Conservation (phyloP, 37 sponge, comb jelly and placozoan species). For the Spongilla lacustris region DNA sequence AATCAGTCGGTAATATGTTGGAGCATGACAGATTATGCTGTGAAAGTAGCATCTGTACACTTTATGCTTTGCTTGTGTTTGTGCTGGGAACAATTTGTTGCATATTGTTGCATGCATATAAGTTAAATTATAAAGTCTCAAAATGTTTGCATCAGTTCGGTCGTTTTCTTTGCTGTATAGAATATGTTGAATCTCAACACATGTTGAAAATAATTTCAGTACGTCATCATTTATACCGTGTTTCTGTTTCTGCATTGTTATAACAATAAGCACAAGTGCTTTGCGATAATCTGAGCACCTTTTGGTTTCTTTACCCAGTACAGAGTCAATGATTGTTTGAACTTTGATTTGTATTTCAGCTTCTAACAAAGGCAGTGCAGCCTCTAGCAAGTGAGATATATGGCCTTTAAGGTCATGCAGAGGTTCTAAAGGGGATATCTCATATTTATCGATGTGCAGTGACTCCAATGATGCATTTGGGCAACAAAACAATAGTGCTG, state of each 20-base stretch:
- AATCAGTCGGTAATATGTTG: not conserved
- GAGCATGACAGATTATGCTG: slow-evolving; percentile 2
- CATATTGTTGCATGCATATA: slow-evolving; percentile 13
- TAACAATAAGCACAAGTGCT: not conserved
- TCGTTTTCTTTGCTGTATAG: not conserved
- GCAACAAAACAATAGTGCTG: slow-evolving; percentile 1
- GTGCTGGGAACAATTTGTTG: not conserved
- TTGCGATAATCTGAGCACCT: slow-evolving; percentile 25
- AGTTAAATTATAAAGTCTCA: not conserved
- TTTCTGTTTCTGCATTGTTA: not conserved
- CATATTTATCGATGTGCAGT: slow-evolving; percentile 5
- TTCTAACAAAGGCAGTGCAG: not conserved
- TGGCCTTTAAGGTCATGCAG: slow-evolving; percentile 45
- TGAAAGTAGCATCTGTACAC: slow-evolving; percentile 28
- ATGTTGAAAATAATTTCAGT: not conserved
- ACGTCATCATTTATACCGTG: not conserved
- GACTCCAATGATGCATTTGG: slow-evolving; percentile 7
- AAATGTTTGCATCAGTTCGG: not conserved
- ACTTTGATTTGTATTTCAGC: not conserved
- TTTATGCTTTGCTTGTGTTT: not conserved
- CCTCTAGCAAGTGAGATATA: not conserved
- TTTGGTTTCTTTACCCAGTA: slow-evolving; percentile 12
- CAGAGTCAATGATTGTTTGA: not conserved
- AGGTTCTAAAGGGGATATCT: slow-evolving; percentile 23
- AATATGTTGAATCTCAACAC: not conserved